phyloP scores from a whole-genome alignment of 2,113 vertebrate genomes.

The Macaca mulatta region DNA sequence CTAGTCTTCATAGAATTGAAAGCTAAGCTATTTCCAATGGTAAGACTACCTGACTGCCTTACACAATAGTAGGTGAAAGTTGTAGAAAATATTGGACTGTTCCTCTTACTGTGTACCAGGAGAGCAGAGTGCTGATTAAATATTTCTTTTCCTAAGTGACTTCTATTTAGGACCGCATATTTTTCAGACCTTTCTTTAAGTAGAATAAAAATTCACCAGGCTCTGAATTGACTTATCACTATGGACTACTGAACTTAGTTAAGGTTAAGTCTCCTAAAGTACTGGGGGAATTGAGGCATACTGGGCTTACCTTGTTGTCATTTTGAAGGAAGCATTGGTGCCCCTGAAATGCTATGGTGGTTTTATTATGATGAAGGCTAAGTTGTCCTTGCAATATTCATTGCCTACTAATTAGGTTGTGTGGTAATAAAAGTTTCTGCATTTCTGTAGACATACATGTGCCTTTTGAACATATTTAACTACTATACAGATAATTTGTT shows the following conservation, averaged over 20 bases:
- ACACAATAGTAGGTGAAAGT: neutral
- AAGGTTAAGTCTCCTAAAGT: neutral
- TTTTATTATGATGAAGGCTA: neutral
- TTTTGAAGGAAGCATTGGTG: neutral
- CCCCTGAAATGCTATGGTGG: constrained; percentile 6
- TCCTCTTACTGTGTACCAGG: neutral
- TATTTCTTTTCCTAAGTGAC: neutral
- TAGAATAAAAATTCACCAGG: neutral
- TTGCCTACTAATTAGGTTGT: neutral
- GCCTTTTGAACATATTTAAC: neutral
- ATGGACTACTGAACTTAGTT: neutral
- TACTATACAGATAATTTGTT: neutral
- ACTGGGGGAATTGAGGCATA: neutral
- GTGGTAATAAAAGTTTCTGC: neutral
- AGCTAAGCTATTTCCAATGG: neutral
- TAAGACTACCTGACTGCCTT: neutral
- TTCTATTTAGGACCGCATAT: neutral
- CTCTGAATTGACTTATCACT: neutral
- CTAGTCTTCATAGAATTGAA: neutral
- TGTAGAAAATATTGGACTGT: neutral
- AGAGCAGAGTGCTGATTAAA: neutral
- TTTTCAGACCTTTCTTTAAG: neutral
- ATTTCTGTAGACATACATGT: constrained; percentile 10
- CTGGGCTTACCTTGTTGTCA: neutral
- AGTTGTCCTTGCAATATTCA: neutral